These are phyloP conservation scores for Puma concolor DNA, from an alignment of 2,113 vertebrate genomes.

Conservation along the genomic window DNA sequence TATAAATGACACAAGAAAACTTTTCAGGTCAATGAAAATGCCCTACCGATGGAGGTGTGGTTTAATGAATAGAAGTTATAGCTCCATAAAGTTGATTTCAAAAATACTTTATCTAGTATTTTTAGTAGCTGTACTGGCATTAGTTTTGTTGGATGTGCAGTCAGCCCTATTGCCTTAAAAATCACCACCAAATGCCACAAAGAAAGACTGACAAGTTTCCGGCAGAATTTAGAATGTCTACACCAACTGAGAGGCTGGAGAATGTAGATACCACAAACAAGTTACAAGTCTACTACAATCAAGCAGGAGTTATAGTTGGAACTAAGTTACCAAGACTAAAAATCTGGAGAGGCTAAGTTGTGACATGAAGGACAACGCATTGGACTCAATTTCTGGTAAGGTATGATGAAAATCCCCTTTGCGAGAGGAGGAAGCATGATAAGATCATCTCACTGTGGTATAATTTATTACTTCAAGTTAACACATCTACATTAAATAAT, in stretches of 20 bases:
- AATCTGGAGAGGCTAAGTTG: not conserved
- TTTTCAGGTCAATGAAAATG: not conserved
- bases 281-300: not conserved
- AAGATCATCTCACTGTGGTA: not conserved
- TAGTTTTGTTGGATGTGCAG: not conserved
- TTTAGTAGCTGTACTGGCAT: not conserved
- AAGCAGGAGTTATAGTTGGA: not conserved
- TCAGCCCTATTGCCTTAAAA: not conserved
- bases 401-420: not conserved
- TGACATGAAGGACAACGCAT: not conserved
- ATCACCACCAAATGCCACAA: not conserved
- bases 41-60: not conserved
- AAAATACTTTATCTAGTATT: not conserved
- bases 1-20: not conserved
- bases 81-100: not conserved
- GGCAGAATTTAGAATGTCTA: not conserved
- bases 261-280: not conserved
- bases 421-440: not conserved
- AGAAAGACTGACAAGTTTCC: not conserved
- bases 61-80: not conserved
- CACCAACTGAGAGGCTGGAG: not conserved
- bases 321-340: not conserved
- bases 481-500: not conserved
- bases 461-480: constrained; percentile 34
- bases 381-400: not conserved